Evolutionary conservation across 2,797 vertebrate genomes (phyloP).

Genomic region (Loriculus beryllinus): DNA sequence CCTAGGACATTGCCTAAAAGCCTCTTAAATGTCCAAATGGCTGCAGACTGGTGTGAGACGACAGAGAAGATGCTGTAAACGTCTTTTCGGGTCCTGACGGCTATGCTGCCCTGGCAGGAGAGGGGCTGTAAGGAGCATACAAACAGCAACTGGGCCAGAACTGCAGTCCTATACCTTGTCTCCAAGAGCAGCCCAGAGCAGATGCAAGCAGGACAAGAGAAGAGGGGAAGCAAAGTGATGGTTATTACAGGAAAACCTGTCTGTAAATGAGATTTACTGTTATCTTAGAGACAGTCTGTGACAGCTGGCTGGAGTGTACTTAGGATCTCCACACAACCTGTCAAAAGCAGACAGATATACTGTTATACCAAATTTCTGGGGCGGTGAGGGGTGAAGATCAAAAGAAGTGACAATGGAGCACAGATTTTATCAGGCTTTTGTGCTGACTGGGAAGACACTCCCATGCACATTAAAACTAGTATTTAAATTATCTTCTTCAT

Average conservation of each 20-base stretch:
- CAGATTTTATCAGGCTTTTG: too few species aligned
- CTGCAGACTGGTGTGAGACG: not conserved
- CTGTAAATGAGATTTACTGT: not conserved
- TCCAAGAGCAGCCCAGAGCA: not conserved
- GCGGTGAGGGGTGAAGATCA: too few species aligned
- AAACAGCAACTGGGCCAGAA: not conserved
- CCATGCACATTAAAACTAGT: not conserved
- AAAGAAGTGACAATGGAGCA: not conserved
- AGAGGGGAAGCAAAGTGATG: not conserved
- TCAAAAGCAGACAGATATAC: rapidly evolving
- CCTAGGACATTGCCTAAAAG: not conserved
- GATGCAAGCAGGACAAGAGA: not conserved
- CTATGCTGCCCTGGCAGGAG: not conserved
- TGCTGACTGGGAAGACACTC: not conserved
- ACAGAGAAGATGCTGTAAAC: not conserved
- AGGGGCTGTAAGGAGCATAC: rapidly evolving
- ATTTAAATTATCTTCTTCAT: not conserved
- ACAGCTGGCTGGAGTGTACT: not conserved
- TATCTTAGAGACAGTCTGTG: not conserved
- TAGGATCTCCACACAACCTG: not conserved
- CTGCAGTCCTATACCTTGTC: not conserved
- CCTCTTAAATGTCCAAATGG: not conserved
- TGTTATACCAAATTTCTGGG: not conserved
- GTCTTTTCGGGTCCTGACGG: not conserved
- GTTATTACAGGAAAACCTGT: not conserved